These are phyloP conservation scores for Halocynthia aurantium DNA, from an alignment of 23 tunicate genomes.

Conservation along the genomic window DNA sequence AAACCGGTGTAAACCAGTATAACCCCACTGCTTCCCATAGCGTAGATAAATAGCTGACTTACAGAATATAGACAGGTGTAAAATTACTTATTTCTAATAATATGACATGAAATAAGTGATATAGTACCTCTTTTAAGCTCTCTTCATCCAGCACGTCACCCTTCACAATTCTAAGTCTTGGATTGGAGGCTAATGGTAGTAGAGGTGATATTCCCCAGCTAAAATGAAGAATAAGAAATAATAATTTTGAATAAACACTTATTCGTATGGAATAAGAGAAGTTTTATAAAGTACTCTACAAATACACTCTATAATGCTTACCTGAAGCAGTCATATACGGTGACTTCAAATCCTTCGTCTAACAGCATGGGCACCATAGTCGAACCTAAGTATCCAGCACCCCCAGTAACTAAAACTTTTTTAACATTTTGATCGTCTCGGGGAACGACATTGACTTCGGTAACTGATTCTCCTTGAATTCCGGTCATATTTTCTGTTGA, in stretches of 20 bases:
- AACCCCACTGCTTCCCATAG: too few relatives aligned
- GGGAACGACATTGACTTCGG: conserved; percentile 26
- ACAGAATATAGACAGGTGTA: too few relatives aligned
- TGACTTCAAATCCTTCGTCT: conserved; percentile 76
- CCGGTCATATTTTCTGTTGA: too few relatives aligned
- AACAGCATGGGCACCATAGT: conserved; percentile 73
- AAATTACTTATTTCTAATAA: neutral
- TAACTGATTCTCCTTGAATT: too few relatives aligned
- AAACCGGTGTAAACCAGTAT: too few relatives aligned
- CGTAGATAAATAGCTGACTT: too few relatives aligned
- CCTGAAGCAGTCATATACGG: conserved; percentile 78
- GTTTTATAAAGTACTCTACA: too few relatives aligned
- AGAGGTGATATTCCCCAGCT: conserved; percentile 91
- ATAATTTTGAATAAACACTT: neutral
- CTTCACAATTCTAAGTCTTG: conserved; percentile 54
- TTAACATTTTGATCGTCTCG: conserved; percentile 70
- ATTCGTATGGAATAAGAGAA: neutral
- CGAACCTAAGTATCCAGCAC: conserved; percentile 96
- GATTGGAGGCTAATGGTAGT: conserved; percentile 45
- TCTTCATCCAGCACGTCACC: conserved; percentile 62
- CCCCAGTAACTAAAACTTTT: conserved; percentile 86
- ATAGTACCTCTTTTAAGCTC: conserved; percentile 29
- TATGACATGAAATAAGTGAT: neutral
- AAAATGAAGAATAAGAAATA: neutral
- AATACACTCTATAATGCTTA: neutral